These are phyloP conservation scores for Sinodicranocentrus sp. DNA, from an alignment of 2,888 invertebrate species.

Conservation along the genomic window DNA sequence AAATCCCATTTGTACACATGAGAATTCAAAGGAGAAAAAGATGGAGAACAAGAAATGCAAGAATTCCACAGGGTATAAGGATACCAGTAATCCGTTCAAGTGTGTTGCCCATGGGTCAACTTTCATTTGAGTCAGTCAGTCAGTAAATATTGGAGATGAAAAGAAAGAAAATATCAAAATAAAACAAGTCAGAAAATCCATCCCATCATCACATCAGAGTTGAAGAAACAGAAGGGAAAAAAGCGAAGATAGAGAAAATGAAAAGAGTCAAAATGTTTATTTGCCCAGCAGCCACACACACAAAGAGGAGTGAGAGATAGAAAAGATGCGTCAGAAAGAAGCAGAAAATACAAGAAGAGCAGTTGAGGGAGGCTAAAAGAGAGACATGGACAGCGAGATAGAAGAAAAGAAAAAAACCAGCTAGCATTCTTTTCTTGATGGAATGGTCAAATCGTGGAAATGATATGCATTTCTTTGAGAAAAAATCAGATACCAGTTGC, in stretches of 20 bases:
- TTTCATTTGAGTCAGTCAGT: constrained; percentile 58
- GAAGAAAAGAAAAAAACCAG: constrained; percentile 6
- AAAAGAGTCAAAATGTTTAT: constrained; percentile 53
- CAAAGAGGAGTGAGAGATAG: constrained; percentile 9
- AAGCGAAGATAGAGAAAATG: constrained; percentile 25
- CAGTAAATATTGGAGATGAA: constrained; percentile 52
- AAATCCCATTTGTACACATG: too few relatives aligned
- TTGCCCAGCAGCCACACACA: constrained; percentile 60
- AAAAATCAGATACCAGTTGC: constrained; percentile 42
- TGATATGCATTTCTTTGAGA: constrained; percentile 65
- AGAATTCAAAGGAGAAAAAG: background rate
- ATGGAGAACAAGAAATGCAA: constrained; percentile 56
- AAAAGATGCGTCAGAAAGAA: too few relatives aligned
- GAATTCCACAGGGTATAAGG: constrained; percentile 34
- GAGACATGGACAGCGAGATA: too few relatives aligned
- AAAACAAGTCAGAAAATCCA: constrained; percentile 50
- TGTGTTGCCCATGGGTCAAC: constrained; percentile 65
- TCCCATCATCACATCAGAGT: constrained; percentile 42
- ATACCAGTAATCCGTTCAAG: constrained; percentile 42
- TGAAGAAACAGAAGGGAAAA: constrained; percentile 15
- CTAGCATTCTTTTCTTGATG: constrained; percentile 57
- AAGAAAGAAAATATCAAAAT: constrained; percentile 46
- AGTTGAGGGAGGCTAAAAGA: constrained; percentile 1
- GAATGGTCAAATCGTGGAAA: constrained; percentile 66
- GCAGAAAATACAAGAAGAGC: constrained; percentile 29